Evolutionary conservation across 2,113 vertebrate genomes (phyloP).

Genomic region (Hirundichthys speculiger): DNA sequence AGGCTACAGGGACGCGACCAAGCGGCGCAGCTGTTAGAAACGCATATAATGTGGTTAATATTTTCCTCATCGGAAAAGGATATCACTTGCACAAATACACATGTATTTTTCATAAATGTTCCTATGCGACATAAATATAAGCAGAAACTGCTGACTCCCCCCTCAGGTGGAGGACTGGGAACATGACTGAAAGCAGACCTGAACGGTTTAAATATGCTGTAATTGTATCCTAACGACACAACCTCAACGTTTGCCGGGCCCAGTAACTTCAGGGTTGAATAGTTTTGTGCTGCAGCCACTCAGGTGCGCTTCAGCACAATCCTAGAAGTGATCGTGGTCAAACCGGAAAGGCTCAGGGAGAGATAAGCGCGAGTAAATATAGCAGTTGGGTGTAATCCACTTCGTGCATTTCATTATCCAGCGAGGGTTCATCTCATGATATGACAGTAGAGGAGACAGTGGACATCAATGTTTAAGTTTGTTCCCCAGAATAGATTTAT

Average conservation of each 20-base stretch:
- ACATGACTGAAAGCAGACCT: too few relatives aligned
- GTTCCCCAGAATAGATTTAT: conserved; percentile 82
- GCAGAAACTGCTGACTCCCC: too few relatives aligned
- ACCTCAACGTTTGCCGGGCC: background rate
- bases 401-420: conserved; percentile 64
- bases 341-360: conserved; percentile 64
- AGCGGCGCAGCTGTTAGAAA: too few relatives aligned
- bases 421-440: conserved; percentile 49
- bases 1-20: too few relatives aligned
- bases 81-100: too few relatives aligned
- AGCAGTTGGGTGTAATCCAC: conserved; percentile 74
- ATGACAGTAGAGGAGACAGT: conserved; percentile 54
- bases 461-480: conserved; percentile 57
- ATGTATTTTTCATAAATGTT: too few relatives aligned
- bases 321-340: conserved; percentile 40
- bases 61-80: too few relatives aligned
- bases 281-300: conserved; percentile 15
- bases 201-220: too few relatives aligned
- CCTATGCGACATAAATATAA: too few relatives aligned
- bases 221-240: background rate
- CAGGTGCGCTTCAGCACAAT: conserved; percentile 37
- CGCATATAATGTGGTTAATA: too few relatives aligned
- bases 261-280: background rate
- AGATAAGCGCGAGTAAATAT: conserved; percentile 77
- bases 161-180: too few relatives aligned